Evolutionary conservation across 2,797 vertebrate species (phyloP).

Genomic region (Cryptoprocta ferox): DNA sequence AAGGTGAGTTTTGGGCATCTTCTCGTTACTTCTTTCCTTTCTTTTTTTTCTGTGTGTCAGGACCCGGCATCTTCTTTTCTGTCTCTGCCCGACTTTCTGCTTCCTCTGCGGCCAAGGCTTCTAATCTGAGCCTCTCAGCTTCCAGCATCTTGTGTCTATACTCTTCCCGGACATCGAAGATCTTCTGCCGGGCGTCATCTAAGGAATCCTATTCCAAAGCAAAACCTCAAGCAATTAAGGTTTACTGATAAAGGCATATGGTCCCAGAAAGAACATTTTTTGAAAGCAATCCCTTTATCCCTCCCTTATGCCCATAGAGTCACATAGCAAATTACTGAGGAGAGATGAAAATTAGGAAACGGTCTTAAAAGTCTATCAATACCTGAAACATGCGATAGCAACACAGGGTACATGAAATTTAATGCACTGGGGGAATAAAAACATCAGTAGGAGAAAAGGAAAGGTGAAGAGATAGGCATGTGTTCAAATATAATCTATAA

Average conservation of each 20-base stretch:
- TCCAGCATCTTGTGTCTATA: slow-evolving; percentile 86
- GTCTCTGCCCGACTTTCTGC: slow-evolving; percentile 73
- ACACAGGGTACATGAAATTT: not conserved
- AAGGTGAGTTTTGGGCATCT: not conserved
- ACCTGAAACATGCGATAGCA: not conserved
- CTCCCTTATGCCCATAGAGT: not conserved
- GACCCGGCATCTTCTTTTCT: slow-evolving; percentile 81
- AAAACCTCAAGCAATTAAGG: slow-evolving; percentile 42
- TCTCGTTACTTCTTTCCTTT: slow-evolving; percentile 85
- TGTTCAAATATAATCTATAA: not conserved
- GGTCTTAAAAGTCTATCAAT: not conserved
- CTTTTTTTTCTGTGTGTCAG: slow-evolving; percentile 83
- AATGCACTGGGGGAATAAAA: not conserved
- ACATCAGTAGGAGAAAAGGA: not conserved
- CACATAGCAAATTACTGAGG: not conserved
- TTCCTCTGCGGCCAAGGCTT: slow-evolving; percentile 84
- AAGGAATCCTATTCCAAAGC: slow-evolving; percentile 87
- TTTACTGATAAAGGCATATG: not conserved
- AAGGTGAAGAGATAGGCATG: not conserved
- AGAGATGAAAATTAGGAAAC: not conserved
- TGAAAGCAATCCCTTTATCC: not conserved
- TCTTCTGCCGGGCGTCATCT: slow-evolving; percentile 83
- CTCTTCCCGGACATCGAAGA: slow-evolving; percentile 84
- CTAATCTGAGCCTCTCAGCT: slow-evolving; percentile 80
- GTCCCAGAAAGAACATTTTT: not conserved